Evolutionary conservation across 2,888 invertebrate species (phyloP).

Genomic region (Ferrisia virgata): DNA sequence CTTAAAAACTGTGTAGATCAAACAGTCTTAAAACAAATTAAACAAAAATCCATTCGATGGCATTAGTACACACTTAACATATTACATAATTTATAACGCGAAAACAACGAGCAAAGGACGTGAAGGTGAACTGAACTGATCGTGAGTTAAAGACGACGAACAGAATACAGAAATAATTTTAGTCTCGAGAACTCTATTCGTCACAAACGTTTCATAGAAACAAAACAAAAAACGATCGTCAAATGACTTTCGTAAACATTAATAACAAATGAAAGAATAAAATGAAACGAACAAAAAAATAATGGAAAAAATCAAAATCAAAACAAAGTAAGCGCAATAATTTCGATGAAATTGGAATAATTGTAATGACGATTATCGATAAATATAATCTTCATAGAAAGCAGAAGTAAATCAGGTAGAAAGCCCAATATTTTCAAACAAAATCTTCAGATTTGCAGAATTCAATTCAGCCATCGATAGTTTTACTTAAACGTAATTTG

Average conservation of each 20-base stretch:
- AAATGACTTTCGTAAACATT: neutral
- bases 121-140: neutral
- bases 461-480: too few species aligned
- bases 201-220: slow-evolving; percentile 2
- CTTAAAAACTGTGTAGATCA: too few species aligned
- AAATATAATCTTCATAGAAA: neutral
- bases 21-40: neutral
- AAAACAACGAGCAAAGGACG: neutral
- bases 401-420: too few species aligned
- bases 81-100: neutral
- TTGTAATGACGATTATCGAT: neutral
- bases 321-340: neutral
- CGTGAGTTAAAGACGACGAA: too few species aligned
- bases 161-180: neutral
- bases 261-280: neutral
- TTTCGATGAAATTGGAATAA: neutral
- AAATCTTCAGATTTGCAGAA: too few species aligned
- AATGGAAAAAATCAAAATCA: neutral
- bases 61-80: too few species aligned
- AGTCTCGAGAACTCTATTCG: too few species aligned
- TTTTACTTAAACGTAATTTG: too few species aligned
- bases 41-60: neutral
- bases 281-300: neutral
- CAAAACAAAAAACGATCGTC: neutral
- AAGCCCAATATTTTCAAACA: too few species aligned